These are phyloP conservation scores for Stomatorhinus walkeri DNA, from an alignment of 2,797 vertebrate species.

Conservation along the genomic window DNA sequence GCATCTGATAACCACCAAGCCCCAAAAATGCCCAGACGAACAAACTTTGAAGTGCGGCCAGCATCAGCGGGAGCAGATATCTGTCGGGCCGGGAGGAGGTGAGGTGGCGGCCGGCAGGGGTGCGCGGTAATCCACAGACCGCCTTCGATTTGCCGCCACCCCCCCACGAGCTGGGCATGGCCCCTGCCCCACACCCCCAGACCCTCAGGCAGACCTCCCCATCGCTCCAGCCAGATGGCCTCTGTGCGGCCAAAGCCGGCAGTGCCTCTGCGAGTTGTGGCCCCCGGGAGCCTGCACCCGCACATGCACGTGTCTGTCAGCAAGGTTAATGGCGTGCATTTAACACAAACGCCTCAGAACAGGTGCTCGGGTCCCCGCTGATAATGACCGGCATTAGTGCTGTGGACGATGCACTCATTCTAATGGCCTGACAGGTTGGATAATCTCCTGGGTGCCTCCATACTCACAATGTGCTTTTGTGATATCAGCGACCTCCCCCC, in stretches of 20 bases:
- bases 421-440: conserved; percentile 13
- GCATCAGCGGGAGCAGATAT: conserved; percentile 8
- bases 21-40: conserved; percentile 19
- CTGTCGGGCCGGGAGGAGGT: conserved; percentile 1
- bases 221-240: conserved; percentile 25
- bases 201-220: conserved; percentile 1
- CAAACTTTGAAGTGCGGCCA: conserved; percentile 26
- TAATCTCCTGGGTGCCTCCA: not conserved
- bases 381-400: conserved; percentile 18
- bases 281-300: not conserved
- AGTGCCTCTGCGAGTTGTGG: not conserved
- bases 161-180: not conserved
- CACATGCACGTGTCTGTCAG: not conserved
- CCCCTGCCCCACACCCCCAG: not conserved
- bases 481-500: not conserved
- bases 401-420: conserved; percentile 10
- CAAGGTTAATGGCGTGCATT: conserved; percentile 27
- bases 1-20: conserved; percentile 26
- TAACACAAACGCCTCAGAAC: conserved; percentile 21
- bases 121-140: conserved; percentile 5
- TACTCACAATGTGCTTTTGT: not conserved
- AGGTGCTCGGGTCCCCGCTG: conserved; percentile 18
- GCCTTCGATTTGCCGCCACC: not conserved
- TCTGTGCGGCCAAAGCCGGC: conserved; percentile 13
- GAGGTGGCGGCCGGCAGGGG: not conserved